Evolutionary conservation across 2,113 vertebrate species (phyloP).

Genomic region (Mesoclemmys tuberculata): DNA sequence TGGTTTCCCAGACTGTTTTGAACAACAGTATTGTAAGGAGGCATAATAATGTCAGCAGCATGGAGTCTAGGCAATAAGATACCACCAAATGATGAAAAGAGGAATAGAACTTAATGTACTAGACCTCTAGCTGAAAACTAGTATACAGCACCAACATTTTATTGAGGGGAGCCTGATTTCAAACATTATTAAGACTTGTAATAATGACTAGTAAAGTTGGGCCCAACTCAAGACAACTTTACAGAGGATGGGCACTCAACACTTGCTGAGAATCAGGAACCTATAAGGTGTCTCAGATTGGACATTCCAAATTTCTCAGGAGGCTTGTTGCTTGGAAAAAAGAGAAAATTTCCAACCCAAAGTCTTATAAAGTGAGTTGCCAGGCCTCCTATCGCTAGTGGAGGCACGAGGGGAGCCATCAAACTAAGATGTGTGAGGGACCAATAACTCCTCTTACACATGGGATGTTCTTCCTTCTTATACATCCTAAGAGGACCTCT

Average conservation of each 20-base stretch:
- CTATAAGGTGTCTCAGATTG: neutral
- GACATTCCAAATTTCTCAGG: neutral
- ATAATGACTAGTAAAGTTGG: neutral
- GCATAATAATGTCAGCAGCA: constrained; percentile 10
- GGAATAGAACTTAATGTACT: neutral
- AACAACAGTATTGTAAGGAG: constrained; percentile 38
- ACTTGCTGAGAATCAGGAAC: neutral
- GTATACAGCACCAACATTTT: accelerated
- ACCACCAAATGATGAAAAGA: neutral
- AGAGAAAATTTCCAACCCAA: neutral
- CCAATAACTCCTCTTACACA: neutral
- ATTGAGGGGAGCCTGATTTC: neutral
- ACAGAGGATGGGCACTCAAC: neutral
- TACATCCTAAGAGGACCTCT: neutral
- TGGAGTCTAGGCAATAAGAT: neutral
- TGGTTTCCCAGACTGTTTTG: constrained; percentile 38
- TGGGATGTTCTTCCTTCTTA: neutral
- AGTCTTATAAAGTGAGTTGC: neutral
- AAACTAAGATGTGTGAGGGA: neutral
- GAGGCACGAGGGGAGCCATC: neutral
- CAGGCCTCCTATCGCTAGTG: neutral
- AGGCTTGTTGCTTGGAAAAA: neutral
- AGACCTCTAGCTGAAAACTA: neutral
- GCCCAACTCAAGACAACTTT: neutral
- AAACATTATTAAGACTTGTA: accelerated